Evolutionary conservation across 2,888 invertebrate genomes (phyloP).

Genomic region (Loripinus fragilis): DNA sequence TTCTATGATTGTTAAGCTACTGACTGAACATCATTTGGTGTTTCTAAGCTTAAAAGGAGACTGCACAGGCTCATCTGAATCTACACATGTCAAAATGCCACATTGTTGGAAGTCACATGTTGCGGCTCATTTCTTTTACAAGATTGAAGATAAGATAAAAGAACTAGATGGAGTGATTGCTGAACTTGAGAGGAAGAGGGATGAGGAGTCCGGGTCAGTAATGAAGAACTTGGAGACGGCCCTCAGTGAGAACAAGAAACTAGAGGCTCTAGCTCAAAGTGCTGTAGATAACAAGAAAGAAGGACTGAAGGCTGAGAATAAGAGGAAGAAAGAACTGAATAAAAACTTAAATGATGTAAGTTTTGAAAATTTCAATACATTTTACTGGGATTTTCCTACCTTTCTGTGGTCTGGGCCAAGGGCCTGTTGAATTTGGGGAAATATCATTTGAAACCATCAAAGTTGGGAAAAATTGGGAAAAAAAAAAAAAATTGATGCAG

Average conservation of each 20-base stretch:
- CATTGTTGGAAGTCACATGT: too few species aligned
- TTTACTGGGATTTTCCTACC: too few species aligned
- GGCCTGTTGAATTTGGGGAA: too few species aligned
- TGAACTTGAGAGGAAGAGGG: constrained; percentile 87
- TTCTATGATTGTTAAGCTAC: too few species aligned
- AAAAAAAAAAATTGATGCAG: too few species aligned
- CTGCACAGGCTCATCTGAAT: too few species aligned
- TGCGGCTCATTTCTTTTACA: not conserved
- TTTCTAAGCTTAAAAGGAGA: too few species aligned
- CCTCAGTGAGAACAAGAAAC: constrained; percentile 87
- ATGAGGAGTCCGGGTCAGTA: constrained; percentile 88
- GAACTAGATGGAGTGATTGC: constrained; percentile 86
- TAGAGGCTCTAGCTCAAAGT: constrained; percentile 88
- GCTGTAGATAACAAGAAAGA: constrained; percentile 88
- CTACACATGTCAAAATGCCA: too few species aligned
- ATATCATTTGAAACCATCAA: too few species aligned
- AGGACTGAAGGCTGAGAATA: constrained; percentile 88
- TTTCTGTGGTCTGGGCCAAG: too few species aligned
- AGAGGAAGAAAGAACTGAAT: constrained; percentile 88
- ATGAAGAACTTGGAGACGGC: constrained; percentile 88
- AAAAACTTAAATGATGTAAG: constrained; percentile 88
- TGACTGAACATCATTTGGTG: too few species aligned
- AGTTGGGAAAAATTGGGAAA: too few species aligned
- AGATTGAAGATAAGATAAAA: constrained; percentile 85
- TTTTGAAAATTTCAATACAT: not conserved